These are phyloP conservation scores for Ammospiza nelsoni DNA, from an alignment of 2,113 vertebrate species.

Conservation along the genomic window DNA sequence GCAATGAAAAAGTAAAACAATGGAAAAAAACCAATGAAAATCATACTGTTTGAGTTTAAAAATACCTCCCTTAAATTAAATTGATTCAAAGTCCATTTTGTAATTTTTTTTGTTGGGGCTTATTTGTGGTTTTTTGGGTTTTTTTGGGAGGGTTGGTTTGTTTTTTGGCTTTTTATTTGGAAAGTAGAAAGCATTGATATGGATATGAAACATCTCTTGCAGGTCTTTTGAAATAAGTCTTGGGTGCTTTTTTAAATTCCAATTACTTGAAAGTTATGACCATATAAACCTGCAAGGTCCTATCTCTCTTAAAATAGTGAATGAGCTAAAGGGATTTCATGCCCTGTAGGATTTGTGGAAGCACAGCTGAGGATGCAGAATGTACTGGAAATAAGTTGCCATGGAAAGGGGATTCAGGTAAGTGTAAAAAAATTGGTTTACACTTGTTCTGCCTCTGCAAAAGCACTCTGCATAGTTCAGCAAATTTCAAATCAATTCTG, in stretches of 20 bases:
- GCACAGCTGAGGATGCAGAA: neutral
- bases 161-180: neutral
- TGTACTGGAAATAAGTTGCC: neutral
- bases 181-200: neutral
- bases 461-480: neutral
- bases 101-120: neutral
- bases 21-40: neutral
- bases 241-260: neutral
- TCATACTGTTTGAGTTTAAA: neutral
- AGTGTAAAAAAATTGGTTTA: neutral
- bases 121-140: neutral
- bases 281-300: neutral
- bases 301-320: neutral
- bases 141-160: too few species aligned
- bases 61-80: neutral
- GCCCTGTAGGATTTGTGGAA: neutral
- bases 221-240: neutral
- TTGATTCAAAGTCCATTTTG: neutral
- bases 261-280: neutral
- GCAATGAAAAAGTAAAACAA: neutral
- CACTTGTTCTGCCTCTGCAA: neutral
- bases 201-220: neutral
- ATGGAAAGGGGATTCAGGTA: neutral
- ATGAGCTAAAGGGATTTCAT: neutral
- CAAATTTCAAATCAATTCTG: neutral